Base-by-base conservation (phyloP, 2,113 vertebrate genomes). In the Rallus limicola region DNA sequence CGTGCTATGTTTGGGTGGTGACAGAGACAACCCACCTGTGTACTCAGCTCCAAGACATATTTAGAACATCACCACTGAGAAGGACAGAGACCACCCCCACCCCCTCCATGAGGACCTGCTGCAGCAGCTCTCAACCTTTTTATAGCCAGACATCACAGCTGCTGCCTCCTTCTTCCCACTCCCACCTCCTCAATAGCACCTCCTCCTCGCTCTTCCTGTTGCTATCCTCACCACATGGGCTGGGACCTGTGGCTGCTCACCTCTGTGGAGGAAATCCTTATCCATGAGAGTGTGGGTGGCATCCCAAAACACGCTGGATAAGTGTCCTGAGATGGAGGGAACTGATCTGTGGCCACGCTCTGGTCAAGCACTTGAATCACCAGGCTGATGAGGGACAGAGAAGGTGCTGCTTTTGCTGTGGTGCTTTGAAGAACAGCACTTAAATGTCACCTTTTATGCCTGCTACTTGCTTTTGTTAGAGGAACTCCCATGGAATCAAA, bases 141-240 rank as follows among this genome's bases (percentile, higher is more conserved):
- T 96, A 94, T 94, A 95, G 89, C 70, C 86, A n/a, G 36, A 40
- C 2, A 71, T 79, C 86, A 33, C 92, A 96, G 95, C 95, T 94
- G 95, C 90, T 94, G 94, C 90, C 82, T 90, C 60, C 65, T 92
- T 31, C 40, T 92, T 67, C 86, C 77, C 91, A 44, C 42, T 85
- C 90, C 74, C 20, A 0, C 8, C 2, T 77, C 91, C 95, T 38
- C 93, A 93, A 93, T 48, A 90, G 84, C 13, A 36, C 36, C 36
- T 6, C 74, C 82, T 58, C 40, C 40, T 25, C 8, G 0, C 24
- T 64, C 24, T 63, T 64, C 82, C 74, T 23, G 5, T 20, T 20
- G 82, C 82, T 21, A 25, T n/a, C 85, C 33, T 29, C 58, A 56
- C 81, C 60, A 4, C 9, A 28, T 24, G 56, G 9, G 42, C 48